Evolutionary conservation across 2,888 invertebrate genomes (phyloP).

Genomic region (Meliscaeva auricollis): DNA sequence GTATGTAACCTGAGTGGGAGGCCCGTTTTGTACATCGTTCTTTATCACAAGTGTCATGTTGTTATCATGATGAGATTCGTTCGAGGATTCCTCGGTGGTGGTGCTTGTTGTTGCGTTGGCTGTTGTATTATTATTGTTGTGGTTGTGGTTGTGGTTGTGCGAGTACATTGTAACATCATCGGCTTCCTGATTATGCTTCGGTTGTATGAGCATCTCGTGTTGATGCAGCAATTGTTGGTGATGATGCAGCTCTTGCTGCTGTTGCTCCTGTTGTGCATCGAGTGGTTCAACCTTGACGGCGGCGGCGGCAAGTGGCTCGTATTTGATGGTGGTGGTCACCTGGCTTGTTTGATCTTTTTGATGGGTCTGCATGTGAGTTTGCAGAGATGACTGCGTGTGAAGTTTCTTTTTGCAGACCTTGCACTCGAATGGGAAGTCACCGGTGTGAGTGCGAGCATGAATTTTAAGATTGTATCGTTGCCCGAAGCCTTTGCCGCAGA

Average conservation of each 20-base stretch:
- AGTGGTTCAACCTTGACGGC: slow-evolving; percentile 61
- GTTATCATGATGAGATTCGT: slow-evolving; percentile 78
- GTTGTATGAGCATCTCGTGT: slow-evolving; percentile 66
- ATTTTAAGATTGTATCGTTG: slow-evolving; percentile 84
- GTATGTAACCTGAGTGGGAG: slow-evolving; percentile 82
- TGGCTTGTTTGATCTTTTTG: slow-evolving; percentile 81
- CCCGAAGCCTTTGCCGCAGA: slow-evolving; percentile 84
- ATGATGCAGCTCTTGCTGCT: slow-evolving; percentile 57
- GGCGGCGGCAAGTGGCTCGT: slow-evolving; percentile 76
- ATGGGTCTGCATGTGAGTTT: slow-evolving; percentile 83
- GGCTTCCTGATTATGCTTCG: slow-evolving; percentile 44
- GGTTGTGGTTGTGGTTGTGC: slow-evolving; percentile 74
- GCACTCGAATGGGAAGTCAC: slow-evolving; percentile 83
- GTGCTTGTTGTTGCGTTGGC: slow-evolving; percentile 77
- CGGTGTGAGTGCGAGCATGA: slow-evolving; percentile 83
- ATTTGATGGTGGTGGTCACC: slow-evolving; percentile 78
- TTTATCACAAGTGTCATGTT: slow-evolving; percentile 82
- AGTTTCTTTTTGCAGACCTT: slow-evolving; percentile 83
- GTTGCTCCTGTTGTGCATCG: slow-evolving; percentile 63
- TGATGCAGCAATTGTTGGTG: slow-evolving; percentile 79
- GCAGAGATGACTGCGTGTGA: slow-evolving; percentile 83
- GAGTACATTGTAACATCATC: slow-evolving; percentile 64
- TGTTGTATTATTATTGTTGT: slow-evolving; percentile 67
- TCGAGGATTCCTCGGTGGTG: slow-evolving; percentile 82
- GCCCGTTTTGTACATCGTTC: slow-evolving; percentile 82